Base-by-base conservation (phyloP, 30 jellyfish, hydroid and myxozoan species). In the Catostylus mosaicus region DNA sequence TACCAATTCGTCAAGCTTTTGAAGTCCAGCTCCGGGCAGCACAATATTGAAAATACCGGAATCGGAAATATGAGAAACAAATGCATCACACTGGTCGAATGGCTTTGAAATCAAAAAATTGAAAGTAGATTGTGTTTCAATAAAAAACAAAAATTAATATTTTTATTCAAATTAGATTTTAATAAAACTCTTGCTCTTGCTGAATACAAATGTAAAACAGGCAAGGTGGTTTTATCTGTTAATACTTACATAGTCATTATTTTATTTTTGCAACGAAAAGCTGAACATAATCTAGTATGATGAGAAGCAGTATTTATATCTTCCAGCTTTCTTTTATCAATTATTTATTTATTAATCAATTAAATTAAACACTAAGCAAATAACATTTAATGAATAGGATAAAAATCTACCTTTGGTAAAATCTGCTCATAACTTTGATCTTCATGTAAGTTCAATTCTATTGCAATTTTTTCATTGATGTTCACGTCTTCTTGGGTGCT, bases 21-120 rank as follows among this genome's bases (percentile, higher is more conserved):
- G 89, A 0, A 90, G 37, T 36, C 97, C 97, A n/a, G 94, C 83
- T 12, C 96, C 96, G 7, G 67, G 63, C 7, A 90, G 63, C 24
- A 47, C 75, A 31, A 90, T 64, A 75, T 68, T 75, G 72, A 90
- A 90, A 8, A 68, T 85, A 23, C 96, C 96, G 57, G 86, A 27
- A 19, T 64, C 89, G 40, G 93, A 47, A 16, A 90, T 72, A 61
- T 90, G 87, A 7, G 94, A 47, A 2, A 90, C 85, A 66, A 37
- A 60, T 0, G 89, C 97, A 22, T 76, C 88, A 24, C 87, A 29
- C 32, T 67, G 90, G 38, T 74, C 96, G 24, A 77, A 75, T 31
- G 35, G 68, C 88, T 73, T 8, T 23, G 23, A 66, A 0, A 0
- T 24, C 22, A 34, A 23, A 43, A 62, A 14, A 68, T n/a, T n/a